Evolutionary conservation across 92 coral and sea anemone genomes (phyloP).

Genomic region (Phenganax marumi): DNA sequence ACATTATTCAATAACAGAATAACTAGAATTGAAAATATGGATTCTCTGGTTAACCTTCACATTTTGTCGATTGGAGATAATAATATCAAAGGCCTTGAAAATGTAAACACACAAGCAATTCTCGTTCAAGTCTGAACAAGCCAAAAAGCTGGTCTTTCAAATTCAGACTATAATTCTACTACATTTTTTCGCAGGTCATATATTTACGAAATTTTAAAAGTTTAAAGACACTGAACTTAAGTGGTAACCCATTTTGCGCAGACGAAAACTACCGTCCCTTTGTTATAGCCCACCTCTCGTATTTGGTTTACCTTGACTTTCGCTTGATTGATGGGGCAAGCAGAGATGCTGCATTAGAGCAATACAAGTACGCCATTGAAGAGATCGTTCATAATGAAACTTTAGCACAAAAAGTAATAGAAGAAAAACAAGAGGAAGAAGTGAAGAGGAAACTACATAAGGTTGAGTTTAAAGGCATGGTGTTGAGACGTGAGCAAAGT

Average conservation of each 20-base stretch:
- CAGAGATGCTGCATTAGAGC: slow-evolving; percentile 91
- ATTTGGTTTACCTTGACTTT: slow-evolving; percentile 88
- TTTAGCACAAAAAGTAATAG: slow-evolving; percentile 70
- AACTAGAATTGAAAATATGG: slow-evolving; percentile 92
- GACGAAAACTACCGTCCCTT: slow-evolving; percentile 90
- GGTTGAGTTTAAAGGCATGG: slow-evolving; percentile 41
- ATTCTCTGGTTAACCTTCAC: slow-evolving; percentile 71
- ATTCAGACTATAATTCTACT: not conserved
- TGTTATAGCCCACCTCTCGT: slow-evolving; percentile 89
- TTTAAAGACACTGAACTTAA: slow-evolving; percentile 77
- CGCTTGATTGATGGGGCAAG: slow-evolving; percentile 86
- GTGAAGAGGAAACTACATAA: slow-evolving; percentile 76
- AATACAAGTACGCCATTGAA: slow-evolving; percentile 90
- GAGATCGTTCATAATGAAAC: slow-evolving; percentile 96
- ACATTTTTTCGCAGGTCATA: slow-evolving; percentile 58
- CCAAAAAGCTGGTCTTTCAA: not conserved
- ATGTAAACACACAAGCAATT: slow-evolving; percentile 64
- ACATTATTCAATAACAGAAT: slow-evolving; percentile 94
- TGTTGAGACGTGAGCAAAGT: not conserved
- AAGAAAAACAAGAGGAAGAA: slow-evolving; percentile 66
- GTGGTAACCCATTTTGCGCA: slow-evolving; percentile 94
- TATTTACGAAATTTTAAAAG: slow-evolving; percentile 75
- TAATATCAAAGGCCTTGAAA: slow-evolving; percentile 86
- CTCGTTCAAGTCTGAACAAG: not conserved
- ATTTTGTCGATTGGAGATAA: slow-evolving; percentile 94